Base-by-base conservation (phyloP, 1,140 invertebrate genomes). In the Drosophila kohkoa region DNA sequence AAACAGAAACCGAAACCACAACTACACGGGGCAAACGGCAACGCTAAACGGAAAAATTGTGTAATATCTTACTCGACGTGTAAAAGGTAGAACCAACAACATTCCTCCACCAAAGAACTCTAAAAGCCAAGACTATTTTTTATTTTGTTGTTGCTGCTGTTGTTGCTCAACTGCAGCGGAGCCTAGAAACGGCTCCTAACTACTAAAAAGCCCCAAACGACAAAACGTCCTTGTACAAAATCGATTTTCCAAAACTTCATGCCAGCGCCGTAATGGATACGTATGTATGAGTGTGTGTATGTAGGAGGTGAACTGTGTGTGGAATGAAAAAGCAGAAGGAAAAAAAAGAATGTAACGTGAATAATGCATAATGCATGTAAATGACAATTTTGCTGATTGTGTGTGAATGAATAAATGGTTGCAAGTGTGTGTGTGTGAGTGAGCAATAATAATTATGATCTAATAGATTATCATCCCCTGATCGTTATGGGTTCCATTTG, bases 231-330 rank as follows among this genome's bases (percentile, higher is more conserved):
- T 91, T 91, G 90, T 90, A 80, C 72, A 76, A 78, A 88, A 91
- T 91, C 90, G 90, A 91, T 91, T 91, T 91, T 91, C 70, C 85
- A 90, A 85, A 86, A 90, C 87, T 90, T 81, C 87, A 90, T 90
- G 86, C 79, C 81, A 68, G 64, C 60, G 67, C 64, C 73, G 71
- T 85, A 79, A 83, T 77, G 80, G 80, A 87, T 82, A 83, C 72
- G 43, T 57, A 58, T 62, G 41, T 55, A 32, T 64, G 38, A 58
- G 38, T 59, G 43, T 66, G 16, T 52, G 35, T 64, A 48, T 71
- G 10, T 35, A 32, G 32, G 20, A 62, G 20, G 15, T 52, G 8
- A 51, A 41, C 6, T 16, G 52, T 62, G 15, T 45, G 28, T 71
- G 49, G 16, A 51, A 48, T 60, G 35, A 38, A 25, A 25, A 25